These are phyloP conservation scores for Pecten maximus DNA, from an alignment of 2,888 invertebrate species.

Conservation along the genomic window DNA sequence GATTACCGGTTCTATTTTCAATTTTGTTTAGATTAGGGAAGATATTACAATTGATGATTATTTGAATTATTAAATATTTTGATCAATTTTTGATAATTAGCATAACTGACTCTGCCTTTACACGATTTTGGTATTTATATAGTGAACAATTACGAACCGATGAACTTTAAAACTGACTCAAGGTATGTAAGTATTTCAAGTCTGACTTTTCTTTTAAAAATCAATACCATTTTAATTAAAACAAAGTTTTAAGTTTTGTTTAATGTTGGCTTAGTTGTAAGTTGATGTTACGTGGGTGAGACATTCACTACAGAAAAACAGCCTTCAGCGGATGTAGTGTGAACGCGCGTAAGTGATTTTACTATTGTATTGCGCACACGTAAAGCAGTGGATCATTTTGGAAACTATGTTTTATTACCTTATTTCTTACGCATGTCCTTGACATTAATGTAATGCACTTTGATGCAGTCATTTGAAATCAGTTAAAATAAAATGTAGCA, in stretches of 20 bases:
- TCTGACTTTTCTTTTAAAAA: neutral
- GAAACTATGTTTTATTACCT: no score
- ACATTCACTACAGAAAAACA: neutral
- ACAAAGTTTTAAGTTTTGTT: neutral
- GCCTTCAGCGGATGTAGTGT: neutral
- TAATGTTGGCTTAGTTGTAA: neutral
- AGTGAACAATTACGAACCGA: neutral
- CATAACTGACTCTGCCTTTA: neutral
- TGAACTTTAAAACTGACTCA: neutral
- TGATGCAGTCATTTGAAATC: no score
- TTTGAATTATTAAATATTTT: neutral
- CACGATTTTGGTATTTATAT: neutral
- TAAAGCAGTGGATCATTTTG: no score
- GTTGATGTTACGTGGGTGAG: neutral
- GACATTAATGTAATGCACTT: no score
- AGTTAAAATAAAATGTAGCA: no score
- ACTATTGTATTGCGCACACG: no score
- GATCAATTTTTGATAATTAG: neutral
- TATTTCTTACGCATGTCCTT: no score
- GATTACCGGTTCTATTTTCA: neutral
- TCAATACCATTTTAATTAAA: neutral
- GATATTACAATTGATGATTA: neutral
- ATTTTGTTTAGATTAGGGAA: neutral
- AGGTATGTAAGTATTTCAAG: neutral
- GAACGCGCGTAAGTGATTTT: neutral